These are phyloP conservation scores for Pollimyrus isidori DNA, from an alignment of 2,113 vertebrate species.

Conservation along the genomic window DNA sequence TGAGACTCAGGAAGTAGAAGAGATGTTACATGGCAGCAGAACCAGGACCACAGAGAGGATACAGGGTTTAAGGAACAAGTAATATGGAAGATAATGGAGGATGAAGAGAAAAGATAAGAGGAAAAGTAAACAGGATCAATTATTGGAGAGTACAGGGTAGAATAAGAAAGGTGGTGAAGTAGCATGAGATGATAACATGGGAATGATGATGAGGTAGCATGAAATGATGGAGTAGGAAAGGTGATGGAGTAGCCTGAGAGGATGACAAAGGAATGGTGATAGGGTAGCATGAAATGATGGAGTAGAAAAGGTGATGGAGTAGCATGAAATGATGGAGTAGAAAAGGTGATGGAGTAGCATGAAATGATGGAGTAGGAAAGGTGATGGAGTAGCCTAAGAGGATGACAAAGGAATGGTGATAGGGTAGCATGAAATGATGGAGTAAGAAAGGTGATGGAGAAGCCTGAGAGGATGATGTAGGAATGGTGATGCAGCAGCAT, in stretches of 20 bases:
- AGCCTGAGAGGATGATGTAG: background rate
- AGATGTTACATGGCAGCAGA: background rate
- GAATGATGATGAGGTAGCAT: background rate
- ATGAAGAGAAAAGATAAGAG: background rate
- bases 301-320: background rate
- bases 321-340: background rate
- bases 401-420: background rate
- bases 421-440: background rate
- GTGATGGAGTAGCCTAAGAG: no score
- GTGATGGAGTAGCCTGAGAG: background rate
- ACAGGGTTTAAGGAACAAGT: background rate
- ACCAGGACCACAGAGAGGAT: background rate
- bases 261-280: background rate
- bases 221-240: background rate
- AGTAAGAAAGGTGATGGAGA: background rate
- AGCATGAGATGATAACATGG: background rate
- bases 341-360: background rate
- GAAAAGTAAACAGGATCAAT: background rate
- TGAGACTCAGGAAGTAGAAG: background rate
- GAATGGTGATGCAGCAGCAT: background rate
- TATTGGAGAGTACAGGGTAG: background rate
- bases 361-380: background rate
- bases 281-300: background rate
- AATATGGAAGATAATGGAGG: background rate
- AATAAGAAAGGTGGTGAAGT: background rate